These are phyloP conservation scores for Corythaixoides concolor DNA, from an alignment of 2,113 vertebrate species.

Conservation along the genomic window DNA sequence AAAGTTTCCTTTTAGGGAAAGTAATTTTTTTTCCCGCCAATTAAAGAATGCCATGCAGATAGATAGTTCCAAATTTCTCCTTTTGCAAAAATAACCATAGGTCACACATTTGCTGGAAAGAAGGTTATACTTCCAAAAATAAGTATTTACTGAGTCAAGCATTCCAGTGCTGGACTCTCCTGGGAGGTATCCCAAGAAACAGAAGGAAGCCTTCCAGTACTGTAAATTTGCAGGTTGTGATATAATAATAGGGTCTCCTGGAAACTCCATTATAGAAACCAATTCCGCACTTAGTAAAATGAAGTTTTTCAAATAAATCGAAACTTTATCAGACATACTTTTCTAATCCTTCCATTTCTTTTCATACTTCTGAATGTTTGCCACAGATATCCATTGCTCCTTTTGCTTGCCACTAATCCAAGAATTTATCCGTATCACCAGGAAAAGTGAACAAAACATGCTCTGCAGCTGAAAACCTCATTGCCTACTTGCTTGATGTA, in stretches of 20 bases:
- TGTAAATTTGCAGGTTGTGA: background rate
- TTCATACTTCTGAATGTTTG: background rate
- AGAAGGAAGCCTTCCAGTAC: background rate
- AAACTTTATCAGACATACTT: background rate
- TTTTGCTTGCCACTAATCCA: background rate
- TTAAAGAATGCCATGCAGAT: background rate
- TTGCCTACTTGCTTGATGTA: background rate
- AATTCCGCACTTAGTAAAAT: background rate
- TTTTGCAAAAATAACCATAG: background rate
- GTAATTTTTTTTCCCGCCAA: background rate
- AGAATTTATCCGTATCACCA: background rate
- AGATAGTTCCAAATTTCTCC: background rate
- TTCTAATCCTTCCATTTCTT: background rate
- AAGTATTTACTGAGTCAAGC: conserved; percentile 10
- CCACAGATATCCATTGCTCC: background rate
- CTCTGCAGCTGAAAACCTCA: background rate
- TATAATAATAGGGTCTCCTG: background rate
- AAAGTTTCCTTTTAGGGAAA: background rate
- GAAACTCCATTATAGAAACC: background rate
- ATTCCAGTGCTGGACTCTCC: background rate
- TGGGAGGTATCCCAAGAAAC: background rate
- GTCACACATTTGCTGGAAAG: background rate
- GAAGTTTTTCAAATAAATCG: background rate
- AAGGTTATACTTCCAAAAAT: background rate
- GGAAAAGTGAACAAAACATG: background rate